phyloP scores from a whole-genome alignment of 2,113 vertebrate genomes.

The Leptodactylus fuscus region DNA sequence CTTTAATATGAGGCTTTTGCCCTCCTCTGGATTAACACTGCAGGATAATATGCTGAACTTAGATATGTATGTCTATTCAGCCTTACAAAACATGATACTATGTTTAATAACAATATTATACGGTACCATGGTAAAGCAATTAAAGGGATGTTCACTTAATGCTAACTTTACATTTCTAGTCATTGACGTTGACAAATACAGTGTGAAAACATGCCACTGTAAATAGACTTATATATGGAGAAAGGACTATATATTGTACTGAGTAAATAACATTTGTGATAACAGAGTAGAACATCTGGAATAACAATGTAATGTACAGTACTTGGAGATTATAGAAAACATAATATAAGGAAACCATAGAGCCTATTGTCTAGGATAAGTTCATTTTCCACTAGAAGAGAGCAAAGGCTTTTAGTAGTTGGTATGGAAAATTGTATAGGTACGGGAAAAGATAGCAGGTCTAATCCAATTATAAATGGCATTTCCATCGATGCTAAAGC shows the following conservation, averaged over 20 bases:
- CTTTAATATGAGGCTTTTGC: too few relatives aligned
- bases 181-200: too few relatives aligned
- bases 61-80: too few relatives aligned
- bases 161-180: too few relatives aligned
- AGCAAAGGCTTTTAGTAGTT: constrained; percentile 68
- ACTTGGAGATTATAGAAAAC: background rate
- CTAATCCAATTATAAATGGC: constrained; percentile 75
- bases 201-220: background rate
- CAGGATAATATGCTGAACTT: too few relatives aligned
- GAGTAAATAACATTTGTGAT: constrained; percentile 8
- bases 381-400: constrained; percentile 67
- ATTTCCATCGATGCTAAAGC: constrained; percentile 72
- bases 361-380: constrained; percentile 64
- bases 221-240: background rate
- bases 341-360: constrained; percentile 60
- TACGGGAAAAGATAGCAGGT: constrained; percentile 52
- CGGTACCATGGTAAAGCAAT: too few relatives aligned
- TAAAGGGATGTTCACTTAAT: too few relatives aligned
- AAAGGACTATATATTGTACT: background rate
- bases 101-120: too few relatives aligned
- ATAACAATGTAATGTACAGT: constrained; percentile 6
- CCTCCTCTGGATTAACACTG: too few relatives aligned
- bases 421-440: constrained; percentile 70
- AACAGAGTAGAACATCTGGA: background rate
- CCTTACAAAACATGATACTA: too few relatives aligned